These are phyloP conservation scores for Mimas tiliae DNA, from an alignment of 2,888 invertebrate genomes.

Conservation along the genomic window DNA sequence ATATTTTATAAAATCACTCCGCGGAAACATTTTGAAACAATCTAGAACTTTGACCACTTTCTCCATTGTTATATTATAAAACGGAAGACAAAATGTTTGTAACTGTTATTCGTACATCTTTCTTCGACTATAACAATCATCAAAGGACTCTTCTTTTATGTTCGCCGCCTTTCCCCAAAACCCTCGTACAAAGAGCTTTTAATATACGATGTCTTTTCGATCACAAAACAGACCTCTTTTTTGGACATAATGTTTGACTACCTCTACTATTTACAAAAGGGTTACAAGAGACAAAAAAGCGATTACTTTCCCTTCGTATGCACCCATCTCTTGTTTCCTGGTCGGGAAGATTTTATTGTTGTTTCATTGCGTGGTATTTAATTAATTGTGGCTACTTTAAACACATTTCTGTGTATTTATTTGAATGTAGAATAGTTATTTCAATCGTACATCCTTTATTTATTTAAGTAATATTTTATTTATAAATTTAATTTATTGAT, in stretches of 20 bases:
- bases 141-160: neutral
- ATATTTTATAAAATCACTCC: neutral
- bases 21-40: constrained; percentile 1
- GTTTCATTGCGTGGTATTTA: constrained; percentile 11
- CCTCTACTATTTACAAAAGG: constrained; percentile 19
- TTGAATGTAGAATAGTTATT: neutral
- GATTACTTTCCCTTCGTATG: constrained; percentile 14
- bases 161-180: constrained; percentile 14
- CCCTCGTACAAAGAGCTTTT: neutral
- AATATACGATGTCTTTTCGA: neutral
- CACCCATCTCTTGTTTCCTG: neutral
- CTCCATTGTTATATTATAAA: neutral
- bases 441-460: neutral
- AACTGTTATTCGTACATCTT: constrained; percentile 7
- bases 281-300: constrained; percentile 11
- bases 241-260: constrained; percentile 18
- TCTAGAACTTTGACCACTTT: constrained; percentile 19
- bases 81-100: neutral
- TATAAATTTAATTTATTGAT: too few relatives aligned
- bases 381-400: neutral
- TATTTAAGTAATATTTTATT: too few relatives aligned
- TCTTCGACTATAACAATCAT: neutral
- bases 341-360: neutral
- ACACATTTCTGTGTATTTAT: neutral
- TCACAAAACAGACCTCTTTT: constrained; percentile 7